Evolutionary conservation across 2,888 invertebrate genomes (phyloP), one percentile per base, ranked within the genome.

Genomic region (Eristalis intricaria): DNA sequence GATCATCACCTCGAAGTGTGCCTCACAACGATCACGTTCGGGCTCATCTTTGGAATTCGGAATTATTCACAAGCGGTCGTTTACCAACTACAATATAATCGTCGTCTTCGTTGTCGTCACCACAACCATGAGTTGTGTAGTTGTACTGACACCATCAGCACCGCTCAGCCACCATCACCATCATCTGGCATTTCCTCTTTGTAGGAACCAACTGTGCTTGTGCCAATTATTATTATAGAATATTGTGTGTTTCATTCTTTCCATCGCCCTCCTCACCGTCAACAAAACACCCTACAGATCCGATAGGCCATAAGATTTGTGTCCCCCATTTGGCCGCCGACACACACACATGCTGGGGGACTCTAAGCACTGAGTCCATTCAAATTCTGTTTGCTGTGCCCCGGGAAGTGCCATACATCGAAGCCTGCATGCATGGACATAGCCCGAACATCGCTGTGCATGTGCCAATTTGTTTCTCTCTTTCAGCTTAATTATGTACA

Each of bases 401-500:
- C 63, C 77, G 66, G 81, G 71, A 84, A 80, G 71, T 71, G 58
- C 26, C 64, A 64, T 13, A 77, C 15, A 29, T 38, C 61, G 23
- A 60, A n/a, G 56, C 32, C 26, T 32, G 26, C 50, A n/a, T 50
- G 50, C 50, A 50, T 19, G 50, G 50, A 50, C 50, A 19, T 8
- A 50, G 19, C 19, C 50, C 50, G 19, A 50, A 19, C 61, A 43
- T 71, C 22, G 35, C 29, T 65, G 40, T 77, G 63, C 61, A 50
- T 71, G 69, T 86, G 77, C 77, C 77, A 86, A 82, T 69, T 77
- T 65, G 65, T 81, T 58, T 75, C 19, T 50, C 19, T 50, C 32
- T 77, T 76, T 81, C 56, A 58, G 76, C 75, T 70, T 84, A 71
- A 84, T 65, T 70, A 79, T 84, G 65, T 77, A 73, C 58, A 71